Conservation (phyloP, 1,140 invertebrate genomes). For the Globodera rostochiensis region DNA sequence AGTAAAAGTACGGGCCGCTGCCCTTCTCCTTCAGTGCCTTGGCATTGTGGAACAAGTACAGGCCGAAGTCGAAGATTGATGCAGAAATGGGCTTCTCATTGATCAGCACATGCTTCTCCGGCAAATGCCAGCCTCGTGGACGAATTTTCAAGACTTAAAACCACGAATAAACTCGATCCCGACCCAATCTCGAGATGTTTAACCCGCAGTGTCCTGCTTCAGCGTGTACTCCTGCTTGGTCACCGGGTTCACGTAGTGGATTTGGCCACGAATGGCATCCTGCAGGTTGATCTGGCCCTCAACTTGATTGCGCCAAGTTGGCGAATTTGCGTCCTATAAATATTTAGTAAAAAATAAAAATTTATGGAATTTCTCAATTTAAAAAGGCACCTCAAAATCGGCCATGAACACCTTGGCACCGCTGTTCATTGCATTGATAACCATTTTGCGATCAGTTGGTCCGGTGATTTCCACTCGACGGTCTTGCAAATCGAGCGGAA, state of each 20-base stretch:
- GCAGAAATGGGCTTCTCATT: constrained; percentile 74
- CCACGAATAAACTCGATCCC: background rate
- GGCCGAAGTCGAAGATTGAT: constrained; percentile 74
- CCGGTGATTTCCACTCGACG: constrained; percentile 67
- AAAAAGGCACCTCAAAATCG: constrained; percentile 61
- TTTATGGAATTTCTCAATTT: background rate
- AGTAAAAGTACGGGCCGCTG: constrained; percentile 72
- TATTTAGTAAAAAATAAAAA: background rate
- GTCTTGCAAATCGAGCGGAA: constrained; percentile 56
- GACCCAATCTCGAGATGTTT: background rate
- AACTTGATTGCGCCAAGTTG: constrained; percentile 76
- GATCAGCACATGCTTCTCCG: constrained; percentile 75
- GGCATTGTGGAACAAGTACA: constrained; percentile 75
- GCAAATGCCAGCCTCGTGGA: constrained; percentile 77
- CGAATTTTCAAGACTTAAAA: constrained; percentile 73
- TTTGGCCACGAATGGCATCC: constrained; percentile 69
- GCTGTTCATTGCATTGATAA: constrained; percentile 66
- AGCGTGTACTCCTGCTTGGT: constrained; percentile 63
- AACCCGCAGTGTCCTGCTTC: constrained; percentile 57
- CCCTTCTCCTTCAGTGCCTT: constrained; percentile 68
- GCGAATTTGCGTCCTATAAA: constrained; percentile 73
- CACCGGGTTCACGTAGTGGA: constrained; percentile 66
- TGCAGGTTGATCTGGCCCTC: constrained; percentile 73
- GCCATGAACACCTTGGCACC: constrained; percentile 67
- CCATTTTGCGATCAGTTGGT: constrained; percentile 67